phyloP scores from a whole-genome alignment of 1,140 invertebrate species.

The Drosophila ananassae region DNA sequence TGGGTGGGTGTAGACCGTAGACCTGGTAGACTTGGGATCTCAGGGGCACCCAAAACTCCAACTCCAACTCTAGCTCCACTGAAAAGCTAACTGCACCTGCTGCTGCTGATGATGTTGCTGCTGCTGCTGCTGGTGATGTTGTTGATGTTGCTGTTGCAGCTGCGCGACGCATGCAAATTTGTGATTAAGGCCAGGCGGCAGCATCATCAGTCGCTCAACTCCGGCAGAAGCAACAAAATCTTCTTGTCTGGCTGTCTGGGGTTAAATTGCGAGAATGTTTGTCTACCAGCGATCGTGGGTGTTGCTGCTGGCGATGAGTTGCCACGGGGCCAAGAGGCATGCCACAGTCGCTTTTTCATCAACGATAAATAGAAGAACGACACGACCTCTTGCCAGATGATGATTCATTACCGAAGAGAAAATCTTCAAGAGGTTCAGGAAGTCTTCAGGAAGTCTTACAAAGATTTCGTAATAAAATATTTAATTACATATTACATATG shows the following conservation, averaged over 20 bases:
- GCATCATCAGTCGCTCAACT: constrained; percentile 60
- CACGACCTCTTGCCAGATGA: neutral
- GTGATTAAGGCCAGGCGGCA: constrained; percentile 74
- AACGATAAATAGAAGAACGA: constrained; percentile 5
- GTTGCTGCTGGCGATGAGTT: constrained; percentile 19
- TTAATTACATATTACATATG: too few species aligned
- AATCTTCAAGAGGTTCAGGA: too few species aligned
- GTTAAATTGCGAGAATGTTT: constrained; percentile 36
- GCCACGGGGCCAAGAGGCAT: constrained; percentile 9
- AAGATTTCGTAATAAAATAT: too few species aligned
- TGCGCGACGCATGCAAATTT: constrained; percentile 74
- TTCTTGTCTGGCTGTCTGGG: constrained; percentile 23
- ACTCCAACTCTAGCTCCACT: neutral
- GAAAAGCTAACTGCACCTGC: constrained; percentile 56
- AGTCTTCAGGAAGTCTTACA: too few species aligned
- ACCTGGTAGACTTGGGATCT: neutral
- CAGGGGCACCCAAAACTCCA: constrained; percentile 9
- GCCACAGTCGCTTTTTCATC: constrained; percentile 16
- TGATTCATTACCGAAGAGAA: constrained; percentile 2
- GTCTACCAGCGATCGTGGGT: constrained; percentile 28
- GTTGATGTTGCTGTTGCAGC: constrained; percentile 19
- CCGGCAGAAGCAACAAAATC: constrained; percentile 11
- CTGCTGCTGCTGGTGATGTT: constrained; percentile 13
- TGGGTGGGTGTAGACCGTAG: constrained; percentile 59
- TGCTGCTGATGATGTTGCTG: constrained; percentile 16